Conservation (phyloP, 2,888 invertebrate species). For the Ormyrus labotus region DNA sequence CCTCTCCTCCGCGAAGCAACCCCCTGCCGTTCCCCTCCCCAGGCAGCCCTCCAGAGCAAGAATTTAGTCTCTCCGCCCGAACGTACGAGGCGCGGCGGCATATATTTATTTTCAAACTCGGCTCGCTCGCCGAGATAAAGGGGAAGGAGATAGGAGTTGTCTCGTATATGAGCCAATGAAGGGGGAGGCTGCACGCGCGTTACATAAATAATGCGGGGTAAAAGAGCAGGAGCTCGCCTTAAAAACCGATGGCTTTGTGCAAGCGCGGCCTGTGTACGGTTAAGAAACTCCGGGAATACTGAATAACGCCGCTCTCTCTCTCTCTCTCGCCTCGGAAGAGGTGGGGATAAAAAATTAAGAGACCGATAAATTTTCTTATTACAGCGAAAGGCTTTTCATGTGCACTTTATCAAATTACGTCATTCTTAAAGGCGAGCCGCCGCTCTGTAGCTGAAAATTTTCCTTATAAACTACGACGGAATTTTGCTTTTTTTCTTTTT, state of each 20-base stretch:
- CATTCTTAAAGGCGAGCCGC: not conserved
- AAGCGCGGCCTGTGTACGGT: not conserved
- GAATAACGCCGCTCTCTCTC: too few relatives aligned
- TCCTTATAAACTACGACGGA: too few relatives aligned
- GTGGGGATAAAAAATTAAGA: slow-evolving; percentile 29
- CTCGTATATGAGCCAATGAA: slow-evolving; percentile 14
- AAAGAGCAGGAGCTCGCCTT: slow-evolving; percentile 23
- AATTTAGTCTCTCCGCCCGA: too few relatives aligned
- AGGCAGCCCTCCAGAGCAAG: not conserved
- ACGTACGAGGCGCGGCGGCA: not conserved
- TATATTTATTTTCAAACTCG: slow-evolving; percentile 40
- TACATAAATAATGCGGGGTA: slow-evolving; percentile 47
- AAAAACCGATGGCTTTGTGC: slow-evolving; percentile 35
- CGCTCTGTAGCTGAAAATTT: too few relatives aligned
- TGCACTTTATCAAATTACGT: slow-evolving; percentile 38
- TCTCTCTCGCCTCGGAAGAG: not conserved
- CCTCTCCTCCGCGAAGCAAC: not conserved
- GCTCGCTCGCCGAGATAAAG: not conserved
- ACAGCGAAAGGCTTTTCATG: slow-evolving; percentile 21
- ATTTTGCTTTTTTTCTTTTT: too few relatives aligned
- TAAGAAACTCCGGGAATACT: too few relatives aligned
- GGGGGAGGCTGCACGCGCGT: slow-evolving; percentile 22
- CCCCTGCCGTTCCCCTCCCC: not conserved
- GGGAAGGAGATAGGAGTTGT: not conserved
- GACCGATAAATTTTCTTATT: slow-evolving; percentile 43